These are phyloP conservation scores for Prunella strophiata DNA, from an alignment of 2,797 vertebrate species.

Conservation along the genomic window DNA sequence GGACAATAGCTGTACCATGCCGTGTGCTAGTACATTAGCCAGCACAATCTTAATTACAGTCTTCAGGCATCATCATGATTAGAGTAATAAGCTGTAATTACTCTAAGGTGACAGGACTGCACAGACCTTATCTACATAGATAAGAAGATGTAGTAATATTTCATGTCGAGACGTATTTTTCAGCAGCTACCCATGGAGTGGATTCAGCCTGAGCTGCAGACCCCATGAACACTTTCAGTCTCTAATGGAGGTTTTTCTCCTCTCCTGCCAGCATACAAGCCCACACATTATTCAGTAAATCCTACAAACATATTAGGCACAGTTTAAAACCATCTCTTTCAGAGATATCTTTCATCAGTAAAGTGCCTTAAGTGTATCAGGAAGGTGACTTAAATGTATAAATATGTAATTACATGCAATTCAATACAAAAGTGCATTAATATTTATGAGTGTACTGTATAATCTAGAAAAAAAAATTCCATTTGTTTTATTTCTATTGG, in stretches of 20 bases:
- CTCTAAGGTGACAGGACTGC: conserved; percentile 64
- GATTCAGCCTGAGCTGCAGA: neutral
- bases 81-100: conserved; percentile 70
- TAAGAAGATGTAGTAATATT: conserved; percentile 66
- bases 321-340: conserved; percentile 64
- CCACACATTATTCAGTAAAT: conserved; percentile 66
- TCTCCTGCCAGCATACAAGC: conserved; percentile 36
- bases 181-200: conserved; percentile 36
- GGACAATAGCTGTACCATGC: conserved; percentile 43
- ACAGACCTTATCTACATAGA: conserved; percentile 68
- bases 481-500: conserved; percentile 71
- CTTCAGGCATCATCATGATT: conserved; percentile 64
- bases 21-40: conserved; percentile 33
- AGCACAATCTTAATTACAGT: conserved; percentile 69
- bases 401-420: conserved; percentile 71
- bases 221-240: neutral
- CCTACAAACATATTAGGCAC: conserved; percentile 61
- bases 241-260: conserved; percentile 42
- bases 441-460: conserved; percentile 73
- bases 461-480: conserved; percentile 52
- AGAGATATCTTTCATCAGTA: conserved; percentile 60
- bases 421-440: conserved; percentile 69
- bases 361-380: conserved; percentile 64
- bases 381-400: conserved; percentile 70
- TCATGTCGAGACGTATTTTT: conserved; percentile 44